These are phyloP conservation scores for Ceratina calcarata DNA, from an alignment of 1,140 invertebrate species.

Conservation along the genomic window DNA sequence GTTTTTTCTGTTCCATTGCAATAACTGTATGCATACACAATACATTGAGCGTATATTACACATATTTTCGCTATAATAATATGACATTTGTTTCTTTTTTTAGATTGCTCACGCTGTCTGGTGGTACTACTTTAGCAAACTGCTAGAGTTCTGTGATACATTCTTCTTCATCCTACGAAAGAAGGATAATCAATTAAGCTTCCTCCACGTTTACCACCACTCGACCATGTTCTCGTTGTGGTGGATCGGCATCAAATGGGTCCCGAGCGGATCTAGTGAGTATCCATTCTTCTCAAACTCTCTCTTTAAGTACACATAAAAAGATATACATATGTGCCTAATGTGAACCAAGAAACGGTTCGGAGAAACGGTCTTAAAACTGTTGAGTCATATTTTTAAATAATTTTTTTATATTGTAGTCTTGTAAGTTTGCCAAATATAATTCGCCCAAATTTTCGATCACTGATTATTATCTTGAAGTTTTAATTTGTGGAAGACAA, in stretches of 20 bases:
- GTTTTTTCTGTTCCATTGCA: too few relatives aligned
- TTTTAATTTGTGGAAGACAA: too few relatives aligned
- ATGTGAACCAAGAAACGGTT: background rate
- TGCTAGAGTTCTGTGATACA: constrained; percentile 96
- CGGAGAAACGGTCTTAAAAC: too few relatives aligned
- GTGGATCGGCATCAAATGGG: constrained; percentile 98
- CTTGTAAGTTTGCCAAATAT: too few relatives aligned
- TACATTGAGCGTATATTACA: too few relatives aligned
- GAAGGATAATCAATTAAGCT: constrained; percentile 92
- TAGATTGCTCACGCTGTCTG: constrained; percentile 96
- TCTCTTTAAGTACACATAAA: too few relatives aligned
- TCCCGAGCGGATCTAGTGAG: constrained; percentile 95
- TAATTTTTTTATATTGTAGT: background rate
- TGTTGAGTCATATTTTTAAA: background rate
- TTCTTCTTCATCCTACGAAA: constrained; percentile 94
- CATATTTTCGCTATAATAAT: background rate
- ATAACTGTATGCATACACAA: background rate
- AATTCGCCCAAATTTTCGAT: too few relatives aligned
- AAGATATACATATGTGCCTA: background rate
- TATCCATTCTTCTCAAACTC: constrained; percentile 52
- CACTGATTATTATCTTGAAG: too few relatives aligned
- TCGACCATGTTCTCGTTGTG: constrained; percentile 95
- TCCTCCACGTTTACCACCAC: constrained; percentile 95
- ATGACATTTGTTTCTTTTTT: background rate
- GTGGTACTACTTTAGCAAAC: constrained; percentile 98